These are phyloP conservation scores for Sogatella furcifera DNA, from an alignment of 1,140 invertebrate species.

Conservation along the genomic window DNA sequence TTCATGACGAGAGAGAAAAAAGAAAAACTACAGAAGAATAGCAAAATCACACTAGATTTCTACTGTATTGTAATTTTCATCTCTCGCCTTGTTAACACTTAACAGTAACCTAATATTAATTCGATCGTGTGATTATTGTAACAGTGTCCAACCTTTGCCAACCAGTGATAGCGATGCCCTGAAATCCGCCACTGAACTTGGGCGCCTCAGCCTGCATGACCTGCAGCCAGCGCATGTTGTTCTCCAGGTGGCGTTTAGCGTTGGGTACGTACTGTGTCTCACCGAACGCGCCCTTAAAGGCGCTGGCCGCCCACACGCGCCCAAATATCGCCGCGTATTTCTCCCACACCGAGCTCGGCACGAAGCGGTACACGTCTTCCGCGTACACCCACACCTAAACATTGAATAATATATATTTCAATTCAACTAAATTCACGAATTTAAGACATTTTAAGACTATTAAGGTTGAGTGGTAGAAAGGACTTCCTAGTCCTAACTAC, in stretches of 20 bases:
- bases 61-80: no score
- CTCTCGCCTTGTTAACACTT: no score
- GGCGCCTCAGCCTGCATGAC: conserved; percentile 43
- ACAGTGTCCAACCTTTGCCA: conserved; percentile 46
- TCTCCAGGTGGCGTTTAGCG: conserved; percentile 52
- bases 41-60: no score
- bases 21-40: no score
- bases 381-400: conserved; percentile 43
- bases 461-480: no score
- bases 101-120: no score
- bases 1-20: no score
- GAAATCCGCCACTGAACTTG: conserved; percentile 45
- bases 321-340: conserved; percentile 73
- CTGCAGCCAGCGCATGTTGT: conserved; percentile 60
- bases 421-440: not conserved
- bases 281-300: conserved; percentile 84
- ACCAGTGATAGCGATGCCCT: conserved; percentile 51
- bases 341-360: conserved; percentile 50
- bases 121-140: not conserved
- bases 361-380: conserved; percentile 43
- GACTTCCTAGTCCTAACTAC: no score
- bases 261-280: conserved; percentile 57
- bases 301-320: conserved; percentile 83
- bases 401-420: no score
- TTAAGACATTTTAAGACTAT: no score